Base-by-base conservation (phyloP, 2,113 vertebrate genomes). In the Labeo catla region DNA sequence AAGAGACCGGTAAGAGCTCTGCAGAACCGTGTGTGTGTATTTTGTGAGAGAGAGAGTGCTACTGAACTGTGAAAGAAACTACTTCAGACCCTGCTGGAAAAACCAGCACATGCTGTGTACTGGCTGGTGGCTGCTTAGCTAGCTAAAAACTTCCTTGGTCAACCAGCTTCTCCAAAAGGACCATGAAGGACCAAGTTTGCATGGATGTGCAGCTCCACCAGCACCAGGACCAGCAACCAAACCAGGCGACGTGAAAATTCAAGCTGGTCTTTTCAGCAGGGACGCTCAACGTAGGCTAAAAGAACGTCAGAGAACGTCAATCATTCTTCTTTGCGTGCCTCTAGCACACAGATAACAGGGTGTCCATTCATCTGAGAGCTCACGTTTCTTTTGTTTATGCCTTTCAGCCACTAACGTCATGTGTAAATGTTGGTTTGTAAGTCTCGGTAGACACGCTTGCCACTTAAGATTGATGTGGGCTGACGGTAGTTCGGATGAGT, bases 1-100 rank as follows among this genome's bases (percentile, higher is more conserved):
- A 96, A 50, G 97, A 98, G 95, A 95, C 98, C 97, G 98, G 98
- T 99, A 97, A 97, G 97, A 85, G 57, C 80, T 73, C 43, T 83
- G 87, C 79, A 74, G 77, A 86, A 66, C n/a, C 21, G 47, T 52
- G 23, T n/a, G 52, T 68, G 45, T 78, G 6, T 65, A 8, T 28
- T 45, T 10, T 72, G 74, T 78, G 47, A 23, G 34, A 28, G 77
- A 61, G 36, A 80, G 77, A 80, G 23, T 77, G 76, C 23, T 81
- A 50, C 45, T 78, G 76, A 80, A 16, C 57, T 61, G 45, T 15
- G 72, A 43, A 57, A 70, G 39, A 84, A 49, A 77, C 52, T 81
- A 59, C 57, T 84, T 86, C 28, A 83, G 63, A 76, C 45, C 43
- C 11, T 19, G 70, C 70, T 86, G 57, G 59, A 39, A 43, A 47